Base-by-base conservation (phyloP, 2,797 vertebrate genomes). In the Momotus momota region DNA sequence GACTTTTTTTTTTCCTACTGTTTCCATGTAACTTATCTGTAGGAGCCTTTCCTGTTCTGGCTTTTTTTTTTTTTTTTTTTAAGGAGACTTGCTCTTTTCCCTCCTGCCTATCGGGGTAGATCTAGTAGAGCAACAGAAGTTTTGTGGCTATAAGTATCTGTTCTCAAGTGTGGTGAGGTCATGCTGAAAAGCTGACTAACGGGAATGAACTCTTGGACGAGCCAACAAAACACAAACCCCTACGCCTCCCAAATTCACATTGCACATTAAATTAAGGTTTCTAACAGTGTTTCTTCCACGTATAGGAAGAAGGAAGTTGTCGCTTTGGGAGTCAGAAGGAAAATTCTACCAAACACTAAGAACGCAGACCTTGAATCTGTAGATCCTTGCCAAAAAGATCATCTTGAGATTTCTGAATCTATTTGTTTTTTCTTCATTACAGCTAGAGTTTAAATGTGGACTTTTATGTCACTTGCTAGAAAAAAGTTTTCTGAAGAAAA, bases 101-200 rank as follows among this genome's bases (percentile, higher is more conserved):
- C 27, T 83, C 26, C 66, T 74, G 16, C 15, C 48, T 91, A 33
- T 43, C 75, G 71, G 57, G 20, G 57, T 29, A 46, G 61, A 41
- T 62, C 45, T 27, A n/a, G 35, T 12, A 65, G 46, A 89, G 33
- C 58, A 81, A 11, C 29, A 79, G 49, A 45, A 81, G 23, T 65
- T 86, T 71, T 75, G 58, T 90, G 52, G 25, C 67, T 62, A 3
- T 16, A 71, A 31, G 14, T 75, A 18, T 81, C 49, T 74, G 48
- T 81, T 83, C 49, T 86, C 46, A 54, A 75, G 62, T 62, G 66
- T 18, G 10, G 62, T 61, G 89, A 87, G 81, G 49, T 95, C 87
- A 84, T 79, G n/a, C 80, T 60, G 60, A 72, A 65, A 79, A 43
- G 61, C 85, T 94, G 89, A 86, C 89, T 90, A 93, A 88, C 43